Base-by-base conservation (phyloP, 2,113 vertebrate species). In the Hippocampus abdominalis region DNA sequence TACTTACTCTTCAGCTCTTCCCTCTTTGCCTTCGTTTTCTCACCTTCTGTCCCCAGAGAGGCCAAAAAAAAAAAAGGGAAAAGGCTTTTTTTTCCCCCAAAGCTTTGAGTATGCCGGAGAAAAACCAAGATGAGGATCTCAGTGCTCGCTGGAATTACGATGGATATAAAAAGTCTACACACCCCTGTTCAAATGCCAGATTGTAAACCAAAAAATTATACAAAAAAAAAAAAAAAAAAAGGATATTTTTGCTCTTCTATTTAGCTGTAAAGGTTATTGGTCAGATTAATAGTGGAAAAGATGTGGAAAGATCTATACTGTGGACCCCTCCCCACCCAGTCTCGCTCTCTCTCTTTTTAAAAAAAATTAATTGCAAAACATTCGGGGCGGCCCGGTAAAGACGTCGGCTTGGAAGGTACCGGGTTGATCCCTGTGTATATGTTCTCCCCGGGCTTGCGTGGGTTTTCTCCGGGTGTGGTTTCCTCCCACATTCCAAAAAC, bases 121-220 rank as follows among this genome's bases (percentile, higher is more conserved):
- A 80, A 76, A 79, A 10, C 46, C 16, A 68, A 74, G 87, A 87
- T 87, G 79, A 84, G 84, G 88, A 89, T 83, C 78, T 81, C 80
- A 80, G 49, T 81, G 72, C 77, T 77, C 82, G 78, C 75, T 77
- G 79, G 84, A 81, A 48, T 51, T 18, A 39, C 36, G 7, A 16
- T 18, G 15, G 57, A 60, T 32, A 60, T 32, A 60, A 60, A 60
- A 60, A 60, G 56, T 32, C 27, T 18, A 9, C 57, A 60, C 57
- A 32, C 8, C 15, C 27, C 57, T 36, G 57, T 60, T 18, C 4
- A 32, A 59, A 59, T 59, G 25, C 56, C 15, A 29, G 27, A 23
- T 18, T 32, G 13, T 59, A 6, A 8, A 5, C 5, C 1, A 44
- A 15, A 44, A 44, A 44, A 44, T 10, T 44, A 2, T 13, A 1